Evolutionary conservation across 2,888 invertebrate genomes (phyloP).

Genomic region (Agrochola circellaris): DNA sequence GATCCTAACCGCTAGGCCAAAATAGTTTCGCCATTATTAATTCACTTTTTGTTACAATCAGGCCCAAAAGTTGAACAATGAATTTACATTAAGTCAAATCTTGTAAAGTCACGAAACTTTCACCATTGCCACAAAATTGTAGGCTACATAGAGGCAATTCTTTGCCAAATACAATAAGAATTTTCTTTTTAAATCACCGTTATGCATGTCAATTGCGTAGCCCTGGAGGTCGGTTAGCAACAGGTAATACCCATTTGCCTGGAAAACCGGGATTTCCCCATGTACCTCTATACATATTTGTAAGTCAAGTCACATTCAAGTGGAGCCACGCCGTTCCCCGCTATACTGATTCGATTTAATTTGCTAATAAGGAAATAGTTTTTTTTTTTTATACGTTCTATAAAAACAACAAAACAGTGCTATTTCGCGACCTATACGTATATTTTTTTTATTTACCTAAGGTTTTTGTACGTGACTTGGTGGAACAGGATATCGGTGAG

Average conservation of each 20-base stretch:
- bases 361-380: slow-evolving; percentile 58
- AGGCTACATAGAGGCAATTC: background rate
- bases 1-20: background rate
- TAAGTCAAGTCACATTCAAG: slow-evolving; percentile 1
- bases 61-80: slow-evolving; percentile 1
- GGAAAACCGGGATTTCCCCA: slow-evolving; percentile 12
- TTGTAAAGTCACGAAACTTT: slow-evolving; percentile 31
- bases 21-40: background rate
- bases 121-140: slow-evolving; percentile 17
- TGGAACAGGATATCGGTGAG: slow-evolving; percentile 70
- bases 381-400: slow-evolving; percentile 33
- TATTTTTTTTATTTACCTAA: slow-evolving; percentile 44
- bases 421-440: slow-evolving; percentile 14
- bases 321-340: slow-evolving; percentile 12
- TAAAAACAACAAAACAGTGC: slow-evolving; percentile 41
- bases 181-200: no score
- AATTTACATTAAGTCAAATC: slow-evolving; percentile 4
- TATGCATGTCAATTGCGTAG: background rate
- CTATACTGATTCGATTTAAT: slow-evolving; percentile 40
- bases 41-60: slow-evolving; percentile 13
- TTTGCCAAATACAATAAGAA: background rate
- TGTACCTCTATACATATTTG: background rate
- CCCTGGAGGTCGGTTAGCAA: background rate
- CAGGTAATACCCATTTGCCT: slow-evolving; percentile 12
- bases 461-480: slow-evolving; percentile 67